Evolutionary conservation across 2,113 vertebrate species (phyloP), one percentile per base, ranked within the genome.

Genomic region (Colaptes auratus): DNA sequence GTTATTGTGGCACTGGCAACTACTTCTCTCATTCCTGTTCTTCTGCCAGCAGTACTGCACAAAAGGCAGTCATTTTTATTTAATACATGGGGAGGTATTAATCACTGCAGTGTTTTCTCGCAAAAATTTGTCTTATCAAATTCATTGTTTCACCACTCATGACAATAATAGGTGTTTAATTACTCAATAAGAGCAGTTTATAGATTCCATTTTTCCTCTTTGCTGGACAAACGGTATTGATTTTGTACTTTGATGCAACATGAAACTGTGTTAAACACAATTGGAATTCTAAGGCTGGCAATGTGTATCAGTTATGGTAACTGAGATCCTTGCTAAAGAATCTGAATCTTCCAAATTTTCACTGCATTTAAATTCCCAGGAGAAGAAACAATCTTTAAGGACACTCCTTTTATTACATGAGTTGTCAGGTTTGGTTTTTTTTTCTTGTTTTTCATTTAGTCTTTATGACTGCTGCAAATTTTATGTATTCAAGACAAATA

Each of bases 111-210:
- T 97, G 98, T 99, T 98, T 98, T 98, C 95, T 97, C 93, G 96
- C 97, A 98, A 99, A 98, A 98, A 98, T 98, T 98, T 98, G 97
- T 98, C 97, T 98, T 98, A 98, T 98, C 98, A 98, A 98, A 99
- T 99, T 99, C 98, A 99, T 98, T 98, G 98, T 99, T 99, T 98
- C 98, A 98, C 98, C 98, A 98, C 98, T 97, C 96, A 97, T 98
- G 98, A 98, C 99, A 99, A 99, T 99, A 99, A 99, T 99, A 99
- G 99, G 98, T 99, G 98, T 99, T 99, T 99, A 99, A 99, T 99
- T 99, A 99, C 99, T 99, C 99, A 99, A 99, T 99, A 99, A 99
- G 98, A 99, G 97, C 97, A 97, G 97, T 98, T 99, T 99, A 99
- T 99, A 98, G 99, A 99, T 99, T 99, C 98, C 97, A 98, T 97